Conservation (phyloP, 2,113 vertebrate genomes). For the Dipodomys spectabilis region DNA sequence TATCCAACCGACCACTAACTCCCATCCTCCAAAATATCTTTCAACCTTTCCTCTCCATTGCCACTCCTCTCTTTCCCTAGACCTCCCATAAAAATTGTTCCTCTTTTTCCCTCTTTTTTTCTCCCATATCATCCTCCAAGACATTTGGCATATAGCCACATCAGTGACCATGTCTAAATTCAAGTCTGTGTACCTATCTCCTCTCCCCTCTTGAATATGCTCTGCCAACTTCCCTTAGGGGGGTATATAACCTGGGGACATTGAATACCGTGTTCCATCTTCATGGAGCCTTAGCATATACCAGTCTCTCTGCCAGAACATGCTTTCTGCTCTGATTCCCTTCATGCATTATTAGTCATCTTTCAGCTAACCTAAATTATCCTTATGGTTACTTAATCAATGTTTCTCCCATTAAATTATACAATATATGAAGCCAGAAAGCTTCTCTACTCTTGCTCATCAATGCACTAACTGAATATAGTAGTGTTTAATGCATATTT, state of each 20-base stretch:
- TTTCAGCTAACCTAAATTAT: neutral
- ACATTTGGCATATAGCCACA: neutral
- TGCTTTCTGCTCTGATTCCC: neutral
- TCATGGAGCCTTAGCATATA: neutral
- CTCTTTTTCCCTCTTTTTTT: neutral
- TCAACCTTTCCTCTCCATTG: neutral
- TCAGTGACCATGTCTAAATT: neutral
- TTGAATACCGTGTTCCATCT: neutral
- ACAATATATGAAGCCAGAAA: constrained; percentile 29
- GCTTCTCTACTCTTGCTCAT: neutral
- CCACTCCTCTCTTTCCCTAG: neutral
- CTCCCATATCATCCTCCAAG: neutral
- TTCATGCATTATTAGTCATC: neutral
- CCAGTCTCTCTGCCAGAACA: neutral
- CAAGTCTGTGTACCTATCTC: neutral
- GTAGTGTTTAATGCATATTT: neutral
- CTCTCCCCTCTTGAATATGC: neutral
- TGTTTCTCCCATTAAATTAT: neutral
- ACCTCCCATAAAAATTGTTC: neutral
- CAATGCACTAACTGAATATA: neutral
- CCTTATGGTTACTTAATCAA: neutral
- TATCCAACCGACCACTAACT: neutral
- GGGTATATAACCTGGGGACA: neutral
- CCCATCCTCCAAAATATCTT: neutral
- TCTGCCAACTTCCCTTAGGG: neutral